Evolutionary conservation across 1,140 invertebrate genomes (phyloP).

Genomic region (Augochlora pura): DNA sequence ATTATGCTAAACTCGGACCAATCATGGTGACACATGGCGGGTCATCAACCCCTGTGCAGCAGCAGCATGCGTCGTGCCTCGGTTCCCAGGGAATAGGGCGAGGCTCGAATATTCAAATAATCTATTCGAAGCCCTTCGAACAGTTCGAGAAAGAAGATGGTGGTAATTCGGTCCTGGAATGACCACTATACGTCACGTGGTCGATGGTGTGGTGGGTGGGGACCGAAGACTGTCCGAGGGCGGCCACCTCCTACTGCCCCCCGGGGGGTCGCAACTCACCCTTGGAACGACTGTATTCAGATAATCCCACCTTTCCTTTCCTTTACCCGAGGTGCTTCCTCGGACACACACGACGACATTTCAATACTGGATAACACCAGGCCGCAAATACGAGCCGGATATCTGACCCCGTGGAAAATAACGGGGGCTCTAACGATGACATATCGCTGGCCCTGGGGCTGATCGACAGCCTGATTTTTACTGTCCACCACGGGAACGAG

Average conservation of each 20-base stretch:
- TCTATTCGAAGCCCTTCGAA: conserved; percentile 57
- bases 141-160: conserved; percentile 42
- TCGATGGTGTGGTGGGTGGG: not conserved
- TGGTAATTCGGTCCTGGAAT: conserved; percentile 70
- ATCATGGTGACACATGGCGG: conserved; percentile 42
- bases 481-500: not conserved
- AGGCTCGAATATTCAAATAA: conserved; percentile 74
- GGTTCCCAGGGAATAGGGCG: conserved; percentile 36
- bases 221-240: conserved; percentile 43
- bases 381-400: conserved; percentile 55
- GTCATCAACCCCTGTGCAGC: not conserved
- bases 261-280: conserved; percentile 76
- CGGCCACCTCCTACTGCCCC: conserved; percentile 72
- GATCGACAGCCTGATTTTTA: not conserved
- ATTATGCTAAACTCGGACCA: conserved; percentile 59
- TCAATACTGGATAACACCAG: conserved; percentile 68
- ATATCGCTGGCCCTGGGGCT: not conserved
- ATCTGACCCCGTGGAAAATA: conserved; percentile 30
- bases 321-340: conserved; percentile 11
- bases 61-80: not conserved
- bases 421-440: conserved; percentile 33
- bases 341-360: conserved; percentile 68
- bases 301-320: conserved; percentile 74
- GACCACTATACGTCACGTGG: conserved; percentile 74
- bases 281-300: conserved; percentile 76